Evolutionary conservation across 1,140 invertebrate species (phyloP).

Genomic region (Medauroidea extradentata): DNA sequence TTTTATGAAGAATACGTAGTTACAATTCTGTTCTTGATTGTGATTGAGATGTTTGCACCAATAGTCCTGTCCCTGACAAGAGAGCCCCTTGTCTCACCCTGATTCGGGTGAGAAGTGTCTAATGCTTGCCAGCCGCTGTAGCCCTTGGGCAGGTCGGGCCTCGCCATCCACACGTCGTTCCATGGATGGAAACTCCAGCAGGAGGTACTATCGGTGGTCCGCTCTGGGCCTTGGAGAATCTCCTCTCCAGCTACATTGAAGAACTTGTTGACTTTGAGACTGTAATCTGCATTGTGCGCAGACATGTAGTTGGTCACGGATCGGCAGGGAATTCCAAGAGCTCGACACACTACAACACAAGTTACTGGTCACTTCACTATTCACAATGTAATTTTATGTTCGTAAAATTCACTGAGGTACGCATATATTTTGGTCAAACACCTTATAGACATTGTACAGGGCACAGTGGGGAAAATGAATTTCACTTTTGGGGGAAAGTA

Average conservation of each 20-base stretch:
- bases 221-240: slow-evolving; percentile 55
- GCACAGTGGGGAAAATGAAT: too few species aligned
- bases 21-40: not conserved
- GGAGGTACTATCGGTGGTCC: slow-evolving; percentile 54
- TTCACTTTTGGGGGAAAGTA: too few species aligned
- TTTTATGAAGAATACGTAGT: not conserved
- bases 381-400: not conserved
- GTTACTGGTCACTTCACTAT: not conserved
- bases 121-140: slow-evolving; percentile 78
- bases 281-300: slow-evolving; percentile 70
- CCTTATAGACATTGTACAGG: too few species aligned
- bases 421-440: too few species aligned
- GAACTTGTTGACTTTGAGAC: slow-evolving; percentile 62
- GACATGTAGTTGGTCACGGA: slow-evolving; percentile 73
- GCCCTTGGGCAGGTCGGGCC: slow-evolving; percentile 66
- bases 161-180: slow-evolving; percentile 79
- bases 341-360: slow-evolving; percentile 46
- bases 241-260: slow-evolving; percentile 58
- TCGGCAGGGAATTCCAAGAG: slow-evolving; percentile 64
- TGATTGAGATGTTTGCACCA: not conserved
- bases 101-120: slow-evolving; percentile 73
- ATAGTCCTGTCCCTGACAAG: not conserved
- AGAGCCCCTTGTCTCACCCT: slow-evolving; percentile 49
- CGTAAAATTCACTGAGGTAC: not conserved
- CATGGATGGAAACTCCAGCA: slow-evolving; percentile 82